These are phyloP conservation scores for Xanthia icteritia DNA, from an alignment of 2,888 invertebrate genomes.

Conservation along the genomic window DNA sequence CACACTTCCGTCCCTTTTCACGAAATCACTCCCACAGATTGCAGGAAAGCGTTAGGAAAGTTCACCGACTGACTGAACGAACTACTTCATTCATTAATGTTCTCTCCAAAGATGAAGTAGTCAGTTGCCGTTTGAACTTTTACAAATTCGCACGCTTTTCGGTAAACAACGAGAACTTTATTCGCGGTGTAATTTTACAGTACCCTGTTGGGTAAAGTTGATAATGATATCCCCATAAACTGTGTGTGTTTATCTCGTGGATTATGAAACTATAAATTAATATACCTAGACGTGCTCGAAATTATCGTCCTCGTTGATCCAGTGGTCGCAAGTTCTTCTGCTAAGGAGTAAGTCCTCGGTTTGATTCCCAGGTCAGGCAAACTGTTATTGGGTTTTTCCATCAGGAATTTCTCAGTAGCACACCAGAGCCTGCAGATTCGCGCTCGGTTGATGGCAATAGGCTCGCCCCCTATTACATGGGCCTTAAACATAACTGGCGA, in stretches of 20 bases:
- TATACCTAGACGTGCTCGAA: slow-evolving; percentile 3
- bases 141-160: slow-evolving; percentile 50
- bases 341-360: neutral
- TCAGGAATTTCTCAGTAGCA: too few species aligned
- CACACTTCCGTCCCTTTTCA: too few species aligned
- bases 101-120: slow-evolving; percentile 41
- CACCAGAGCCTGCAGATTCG: too few species aligned
- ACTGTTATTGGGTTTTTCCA: neutral
- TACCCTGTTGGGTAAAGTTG: slow-evolving; percentile 54
- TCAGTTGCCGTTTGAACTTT: slow-evolving; percentile 51
- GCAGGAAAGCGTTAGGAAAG: too few species aligned
- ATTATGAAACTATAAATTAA: slow-evolving; percentile 28
- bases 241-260: slow-evolving; percentile 34
- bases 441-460: too few species aligned
- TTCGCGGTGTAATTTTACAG: slow-evolving; percentile 52
- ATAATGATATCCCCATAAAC: slow-evolving; percentile 41
- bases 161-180: slow-evolving; percentile 57
- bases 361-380: neutral
- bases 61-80: neutral
- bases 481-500: too few species aligned
- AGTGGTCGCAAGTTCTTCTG: neutral
- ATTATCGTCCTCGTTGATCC: neutral
- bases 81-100: slow-evolving; percentile 37
- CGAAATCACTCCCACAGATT: too few species aligned
- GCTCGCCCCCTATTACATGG: too few species aligned